Evolutionary conservation across 2,888 invertebrate genomes (phyloP).

Genomic region (Argyresthia goedartella): DNA sequence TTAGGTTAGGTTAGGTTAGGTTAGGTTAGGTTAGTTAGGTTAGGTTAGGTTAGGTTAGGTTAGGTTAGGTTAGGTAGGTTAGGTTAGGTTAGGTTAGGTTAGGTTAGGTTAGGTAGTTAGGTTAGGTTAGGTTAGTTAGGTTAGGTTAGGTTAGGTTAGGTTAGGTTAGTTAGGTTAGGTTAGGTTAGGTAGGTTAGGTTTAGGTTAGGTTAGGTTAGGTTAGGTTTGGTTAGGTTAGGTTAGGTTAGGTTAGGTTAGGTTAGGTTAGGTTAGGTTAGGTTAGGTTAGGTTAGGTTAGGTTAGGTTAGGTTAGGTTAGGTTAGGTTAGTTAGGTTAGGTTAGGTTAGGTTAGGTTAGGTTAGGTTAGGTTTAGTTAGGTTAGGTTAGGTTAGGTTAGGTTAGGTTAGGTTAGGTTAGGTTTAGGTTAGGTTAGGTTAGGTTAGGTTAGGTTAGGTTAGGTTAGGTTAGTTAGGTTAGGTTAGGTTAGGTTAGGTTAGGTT

Average conservation of each 20-base stretch:
- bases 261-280: constrained; percentile 2
- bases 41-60: too few species aligned
- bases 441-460: constrained; percentile 2
- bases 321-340: constrained; percentile 3
- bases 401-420: constrained; percentile 2
- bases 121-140: too few species aligned
- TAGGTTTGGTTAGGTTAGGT: constrained; percentile 4
- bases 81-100: too few species aligned
- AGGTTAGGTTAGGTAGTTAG: constrained; percentile 10
- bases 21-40: constrained; percentile 11
- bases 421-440: neutral
- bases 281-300: neutral
- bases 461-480: constrained; percentile 5
- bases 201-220: constrained; percentile 4
- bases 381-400: constrained; percentile 4
- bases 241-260: constrained; percentile 4
- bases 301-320: constrained; percentile 1
- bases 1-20: too few species aligned
- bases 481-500: constrained; percentile 6
- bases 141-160: too few species aligned
- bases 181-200: constrained; percentile 4
- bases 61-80: too few species aligned
- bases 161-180: too few species aligned
- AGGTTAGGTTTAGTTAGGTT: constrained; percentile 2
- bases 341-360: constrained; percentile 3